A percentile compares a stretch with the other conserved stretches of the same genome.
phyloP scores from a whole-genome alignment of 92 coral and sea anemone species.

The Hydrozoanthus gracilis region DNA sequence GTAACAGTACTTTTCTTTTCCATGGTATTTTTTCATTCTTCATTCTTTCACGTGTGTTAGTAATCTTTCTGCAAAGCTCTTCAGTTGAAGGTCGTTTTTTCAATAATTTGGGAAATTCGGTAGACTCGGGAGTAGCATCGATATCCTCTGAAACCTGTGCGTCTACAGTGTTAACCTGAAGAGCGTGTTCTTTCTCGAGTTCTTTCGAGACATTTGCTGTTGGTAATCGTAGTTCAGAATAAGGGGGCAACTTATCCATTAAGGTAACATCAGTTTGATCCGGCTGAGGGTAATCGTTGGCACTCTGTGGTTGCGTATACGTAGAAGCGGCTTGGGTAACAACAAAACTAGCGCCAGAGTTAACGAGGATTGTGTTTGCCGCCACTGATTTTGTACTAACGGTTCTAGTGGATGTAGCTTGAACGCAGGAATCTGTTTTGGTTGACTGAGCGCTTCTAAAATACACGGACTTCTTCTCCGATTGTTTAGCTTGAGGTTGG shows the following conservation, averaged over 20 bases:
- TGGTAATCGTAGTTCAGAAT: background rate
- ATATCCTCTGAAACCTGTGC: background rate
- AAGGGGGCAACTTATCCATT: background rate
- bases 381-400: slow-evolving; percentile 40
- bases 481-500: background rate
- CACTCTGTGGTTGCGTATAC: background rate
- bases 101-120: slow-evolving; percentile 18
- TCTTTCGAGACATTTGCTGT: background rate
- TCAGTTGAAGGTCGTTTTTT: slow-evolving; percentile 55
- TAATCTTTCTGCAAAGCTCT: slow-evolving; percentile 67
- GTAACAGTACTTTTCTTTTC: slow-evolving; percentile 77
- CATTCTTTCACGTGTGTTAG: slow-evolving; percentile 70
- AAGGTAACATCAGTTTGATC: background rate
- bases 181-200: background rate
- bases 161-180: background rate
- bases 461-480: background rate
- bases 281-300: background rate
- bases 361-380: slow-evolving; percentile 7
- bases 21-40: slow-evolving; percentile 71
- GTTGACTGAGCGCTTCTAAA: background rate
- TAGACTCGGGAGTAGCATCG: background rate
- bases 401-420: slow-evolving; percentile 17
- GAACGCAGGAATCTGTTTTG: slow-evolving; percentile 32
- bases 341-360: background rate
- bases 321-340: slow-evolving; percentile 2